Evolutionary conservation across 2,113 vertebrate genomes (phyloP).

Genomic region (Jacana jacana): DNA sequence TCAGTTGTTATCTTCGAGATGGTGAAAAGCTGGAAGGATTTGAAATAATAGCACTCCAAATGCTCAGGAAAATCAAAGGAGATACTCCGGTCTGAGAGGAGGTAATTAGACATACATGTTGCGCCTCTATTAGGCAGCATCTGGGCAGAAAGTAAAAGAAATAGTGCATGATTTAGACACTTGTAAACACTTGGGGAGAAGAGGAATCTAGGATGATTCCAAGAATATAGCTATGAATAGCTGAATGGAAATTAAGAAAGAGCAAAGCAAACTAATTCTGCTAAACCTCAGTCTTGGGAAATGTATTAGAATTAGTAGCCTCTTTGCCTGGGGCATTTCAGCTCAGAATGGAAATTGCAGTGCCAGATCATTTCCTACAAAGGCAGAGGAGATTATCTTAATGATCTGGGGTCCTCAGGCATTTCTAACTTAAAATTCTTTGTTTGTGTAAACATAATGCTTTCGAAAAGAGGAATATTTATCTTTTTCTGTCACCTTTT

Average conservation of each 20-base stretch:
- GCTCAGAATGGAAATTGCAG: background rate
- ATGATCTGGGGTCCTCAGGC: background rate
- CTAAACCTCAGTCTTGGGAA: background rate
- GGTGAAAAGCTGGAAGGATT: background rate
- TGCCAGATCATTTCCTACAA: slow-evolving; percentile 15
- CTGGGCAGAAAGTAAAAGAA: background rate
- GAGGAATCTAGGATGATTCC: background rate
- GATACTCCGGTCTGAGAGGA: background rate
- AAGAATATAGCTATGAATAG: background rate
- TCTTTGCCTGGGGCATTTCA: background rate
- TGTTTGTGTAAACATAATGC: background rate
- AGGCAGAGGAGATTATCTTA: background rate
- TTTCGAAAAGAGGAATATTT: background rate
- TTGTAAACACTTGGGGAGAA: background rate
- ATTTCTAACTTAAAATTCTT: background rate
- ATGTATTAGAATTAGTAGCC: background rate
- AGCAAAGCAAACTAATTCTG: background rate
- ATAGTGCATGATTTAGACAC: background rate
- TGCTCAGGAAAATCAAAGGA: background rate
- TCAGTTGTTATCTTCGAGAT: background rate
- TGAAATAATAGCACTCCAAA: background rate
- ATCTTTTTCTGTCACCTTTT: background rate
- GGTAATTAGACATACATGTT: background rate
- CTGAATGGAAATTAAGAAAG: background rate
- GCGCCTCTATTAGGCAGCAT: background rate